Evolutionary conservation across 1,140 invertebrate species (phyloP), one percentile per base, ranked within the genome.

Genomic region (Chironomus tepperi): DNA sequence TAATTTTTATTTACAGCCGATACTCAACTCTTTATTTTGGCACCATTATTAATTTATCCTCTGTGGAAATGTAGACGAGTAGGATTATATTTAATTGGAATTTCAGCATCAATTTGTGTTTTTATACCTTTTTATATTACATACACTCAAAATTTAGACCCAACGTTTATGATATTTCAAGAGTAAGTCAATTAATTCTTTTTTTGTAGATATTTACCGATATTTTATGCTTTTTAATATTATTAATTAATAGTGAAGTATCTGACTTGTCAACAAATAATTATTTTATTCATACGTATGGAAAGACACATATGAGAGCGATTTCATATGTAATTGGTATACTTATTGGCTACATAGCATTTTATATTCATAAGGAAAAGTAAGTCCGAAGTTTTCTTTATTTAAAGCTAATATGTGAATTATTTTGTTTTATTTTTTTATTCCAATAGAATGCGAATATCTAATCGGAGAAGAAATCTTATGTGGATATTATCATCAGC

Each of bases 21-120:
- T 79, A 93, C 93, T 67, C 93, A 95, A 80, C 84, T 95, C 74
- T 94, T 93, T 81, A 84, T 93, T 76, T 80, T 94, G 1, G 89
- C 91, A 18, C 90, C 93, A 0, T 81, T 93, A 18, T 85, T 96
- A 76, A 86, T 94, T 73, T 90, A 89, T 79, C 86, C 87, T 5
- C 79, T 91, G 64, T 89, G 88, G 86, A 87, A 85, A 76, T 89
- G 87, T 85, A 84, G 85, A 74, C 86, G 85, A 78, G 79, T 86
- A 74, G 90, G 90, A 0, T 79, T 88, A 74, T 79, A 83, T 73
- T 79, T 89, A 9, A 81, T 91, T 3, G 80, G 81, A 6, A 73
- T 85, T 9, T 81, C 84, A 16, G 87, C 84, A n/a, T 43, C 87
- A 1, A 75, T 86, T 1, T 87, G 88, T 10, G 79, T 88, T 18